Base-by-base conservation (phyloP, 1,140 invertebrate genomes). In the Papilio polytes region DNA sequence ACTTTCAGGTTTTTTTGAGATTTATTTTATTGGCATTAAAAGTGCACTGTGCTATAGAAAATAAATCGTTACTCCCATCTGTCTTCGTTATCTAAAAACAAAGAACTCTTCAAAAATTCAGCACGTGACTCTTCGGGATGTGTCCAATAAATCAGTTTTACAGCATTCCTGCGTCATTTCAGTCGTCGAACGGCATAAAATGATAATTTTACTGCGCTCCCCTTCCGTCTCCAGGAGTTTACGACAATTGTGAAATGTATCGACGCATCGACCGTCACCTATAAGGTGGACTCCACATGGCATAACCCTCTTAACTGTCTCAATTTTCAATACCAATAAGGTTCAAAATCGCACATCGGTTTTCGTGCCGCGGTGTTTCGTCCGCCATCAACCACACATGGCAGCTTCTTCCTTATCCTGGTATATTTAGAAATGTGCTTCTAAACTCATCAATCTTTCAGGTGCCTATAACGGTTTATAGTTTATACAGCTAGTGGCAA, bases 181-280 rank as follows among this genome's bases (percentile, higher is more conserved):
- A 93, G 92, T 94, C 92, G 92, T 92, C 91, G 92, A 93, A 94
- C 92, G 93, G 90, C 92, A 93, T 94, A 94, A 94, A 94, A 94
- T 94, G 91, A 94, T 94, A 94, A 94, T 94, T 94, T 94, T 94
- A 94, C 90, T 90, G 92, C 91, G 87, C 85, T 92, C 91, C 92
- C 93, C 93, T 94, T 94, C 93, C 93, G 92, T 91, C 92, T 94
- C 82, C 87, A 86, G 85, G 83, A 91, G 87, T 94, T 94, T 94
- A 94, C 92, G 93, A 94, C 92, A 94, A 94, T 94, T 94, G 92
- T 94, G 92, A 94, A 94, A 94, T 94, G 92, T 94, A 94, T 94
- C 92, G 93, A 94, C 93, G 94, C 88, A 91, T 94, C 87, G 87
- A 88, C 88, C 91, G 91, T 93, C 93, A 94, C 90, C 92, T 94